Conservation (phyloP, 2,888 invertebrate genomes). For the Diloba caeruleocephala region DNA sequence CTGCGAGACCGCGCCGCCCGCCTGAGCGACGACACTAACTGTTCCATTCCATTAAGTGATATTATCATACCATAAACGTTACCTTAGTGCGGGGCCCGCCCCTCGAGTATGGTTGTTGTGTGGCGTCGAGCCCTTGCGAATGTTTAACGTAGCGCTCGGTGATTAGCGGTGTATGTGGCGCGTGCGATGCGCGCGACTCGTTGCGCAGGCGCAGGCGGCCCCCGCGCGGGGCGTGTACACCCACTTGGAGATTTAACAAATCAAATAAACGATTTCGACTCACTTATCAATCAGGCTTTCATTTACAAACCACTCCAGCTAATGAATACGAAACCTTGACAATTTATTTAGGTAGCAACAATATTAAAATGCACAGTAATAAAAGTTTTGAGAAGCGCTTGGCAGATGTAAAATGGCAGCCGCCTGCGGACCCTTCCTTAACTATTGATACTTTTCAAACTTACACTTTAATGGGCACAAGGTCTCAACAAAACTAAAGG, state of each 20-base stretch:
- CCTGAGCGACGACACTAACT: slow-evolving; percentile 53
- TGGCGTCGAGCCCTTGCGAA: slow-evolving; percentile 26
- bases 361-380: no score
- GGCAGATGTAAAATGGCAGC: no score
- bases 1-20: slow-evolving; percentile 78
- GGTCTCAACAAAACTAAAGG: no score
- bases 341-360: no score
- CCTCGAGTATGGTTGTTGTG: slow-evolving; percentile 27
- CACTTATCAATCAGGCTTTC: slow-evolving; percentile 40
- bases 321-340: no score
- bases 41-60: slow-evolving; percentile 81
- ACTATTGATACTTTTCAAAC: no score
- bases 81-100: slow-evolving; percentile 42
- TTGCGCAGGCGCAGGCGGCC: slow-evolving; percentile 32
- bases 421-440: no score
- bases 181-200: slow-evolving; percentile 27
- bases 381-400: no score
- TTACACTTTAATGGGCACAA: no score
- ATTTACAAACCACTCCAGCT: slow-evolving; percentile 21
- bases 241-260: slow-evolving; percentile 63
- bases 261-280: slow-evolving; percentile 75
- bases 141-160: not conserved
- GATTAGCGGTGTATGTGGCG: slow-evolving; percentile 13
- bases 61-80: slow-evolving; percentile 63
- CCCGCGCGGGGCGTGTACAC: slow-evolving; percentile 48